Percentiles rank a stretch among this genome's conserved stretches.
Evolutionary conservation across 2,797 vertebrate genomes (phyloP).

Genomic region (Chiloscyllium punctatum): DNA sequence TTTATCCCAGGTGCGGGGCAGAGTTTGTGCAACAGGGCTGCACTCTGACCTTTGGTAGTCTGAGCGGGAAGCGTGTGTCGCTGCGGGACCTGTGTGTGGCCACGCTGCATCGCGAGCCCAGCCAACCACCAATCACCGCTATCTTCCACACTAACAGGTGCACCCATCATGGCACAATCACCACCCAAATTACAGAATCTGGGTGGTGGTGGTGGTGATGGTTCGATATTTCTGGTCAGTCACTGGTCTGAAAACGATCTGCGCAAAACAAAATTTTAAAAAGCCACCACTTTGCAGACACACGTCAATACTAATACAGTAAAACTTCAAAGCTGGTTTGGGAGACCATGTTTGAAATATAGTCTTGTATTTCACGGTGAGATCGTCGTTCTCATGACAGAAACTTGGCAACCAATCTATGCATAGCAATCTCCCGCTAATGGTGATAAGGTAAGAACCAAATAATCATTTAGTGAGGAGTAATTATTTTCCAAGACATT

Average conservation of each 20-base stretch:
- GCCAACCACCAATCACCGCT: too few relatives aligned
- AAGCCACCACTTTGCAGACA: neutral
- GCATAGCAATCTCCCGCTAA: neutral
- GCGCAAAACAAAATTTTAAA: neutral
- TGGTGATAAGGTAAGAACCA: neutral
- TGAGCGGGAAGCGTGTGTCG: too few relatives aligned
- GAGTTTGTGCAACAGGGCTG: too few relatives aligned
- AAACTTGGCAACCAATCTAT: neutral
- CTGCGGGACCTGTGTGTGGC: too few relatives aligned
- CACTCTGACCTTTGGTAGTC: too few relatives aligned
- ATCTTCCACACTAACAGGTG: neutral
- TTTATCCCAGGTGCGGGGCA: too few relatives aligned
- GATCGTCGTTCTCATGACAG: neutral
- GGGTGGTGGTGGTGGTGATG: too few relatives aligned
- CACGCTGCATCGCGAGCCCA: too few relatives aligned
- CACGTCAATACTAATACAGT: neutral
- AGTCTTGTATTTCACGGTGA: neutral
- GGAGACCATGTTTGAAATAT: neutral
- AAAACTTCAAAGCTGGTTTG: neutral
- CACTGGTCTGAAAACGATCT: neutral
- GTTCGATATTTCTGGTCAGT: neutral
- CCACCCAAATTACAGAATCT: neutral
- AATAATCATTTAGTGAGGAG: neutral
- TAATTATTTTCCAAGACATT: neutral
- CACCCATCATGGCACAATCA: neutral